A percentile compares a stretch with the other conserved stretches of the same genome.
Evolutionary conservation across 2,888 invertebrate species (phyloP).

Genomic region (Erebia ligea): DNA sequence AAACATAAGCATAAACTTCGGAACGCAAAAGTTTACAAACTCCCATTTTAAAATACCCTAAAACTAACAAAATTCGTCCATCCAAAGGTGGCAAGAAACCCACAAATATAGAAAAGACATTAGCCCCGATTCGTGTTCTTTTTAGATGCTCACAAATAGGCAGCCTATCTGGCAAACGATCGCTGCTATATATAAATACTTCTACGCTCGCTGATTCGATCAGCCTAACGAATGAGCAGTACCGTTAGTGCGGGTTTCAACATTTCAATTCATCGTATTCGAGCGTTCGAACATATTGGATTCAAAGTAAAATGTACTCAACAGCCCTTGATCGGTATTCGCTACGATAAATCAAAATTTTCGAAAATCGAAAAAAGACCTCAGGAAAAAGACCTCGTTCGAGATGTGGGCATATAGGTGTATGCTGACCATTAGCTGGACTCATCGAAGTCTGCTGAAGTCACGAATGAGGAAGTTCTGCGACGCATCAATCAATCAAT

Average conservation of each 20-base stretch:
- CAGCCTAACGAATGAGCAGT: constrained; percentile 19
- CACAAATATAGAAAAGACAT: constrained; percentile 34
- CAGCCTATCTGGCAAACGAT: constrained; percentile 36
- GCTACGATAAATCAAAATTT: too few species aligned
- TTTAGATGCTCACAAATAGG: constrained; percentile 31
- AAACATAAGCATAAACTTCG: background rate
- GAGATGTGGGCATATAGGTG: too few species aligned
- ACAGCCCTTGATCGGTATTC: too few species aligned
- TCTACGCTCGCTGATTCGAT: constrained; percentile 23
- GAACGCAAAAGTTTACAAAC: background rate
- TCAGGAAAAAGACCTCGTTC: too few species aligned
- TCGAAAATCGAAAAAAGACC: too few species aligned
- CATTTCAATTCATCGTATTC: too few species aligned
- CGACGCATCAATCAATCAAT: too few species aligned
- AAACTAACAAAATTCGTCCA: background rate
- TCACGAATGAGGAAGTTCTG: too few species aligned
- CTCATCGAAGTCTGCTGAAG: too few species aligned
- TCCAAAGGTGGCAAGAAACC: constrained; percentile 5
- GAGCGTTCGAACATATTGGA: too few species aligned
- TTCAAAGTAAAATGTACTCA: too few species aligned
- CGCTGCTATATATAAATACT: constrained; percentile 32
- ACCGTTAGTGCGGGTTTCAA: background rate
- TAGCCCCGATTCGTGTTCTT: constrained; percentile 33
- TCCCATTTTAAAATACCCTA: background rate
- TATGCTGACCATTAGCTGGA: too few species aligned